Base-by-base conservation (phyloP, 1,140 invertebrate genomes). In the Ceratitis capitata region DNA sequence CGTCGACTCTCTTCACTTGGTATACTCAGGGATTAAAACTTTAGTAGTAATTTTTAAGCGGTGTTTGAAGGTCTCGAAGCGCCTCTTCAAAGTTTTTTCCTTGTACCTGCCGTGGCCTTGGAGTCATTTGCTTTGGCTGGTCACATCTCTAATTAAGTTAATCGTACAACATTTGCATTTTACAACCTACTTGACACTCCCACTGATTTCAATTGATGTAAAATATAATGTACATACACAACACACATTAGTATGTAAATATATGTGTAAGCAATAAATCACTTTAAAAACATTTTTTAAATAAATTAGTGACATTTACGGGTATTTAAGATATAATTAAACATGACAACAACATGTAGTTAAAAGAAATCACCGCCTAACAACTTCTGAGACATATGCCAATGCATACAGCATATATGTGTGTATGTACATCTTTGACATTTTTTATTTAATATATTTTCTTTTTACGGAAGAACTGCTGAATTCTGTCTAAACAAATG, bases 201-300 rank as follows among this genome's bases (percentile, higher is more conserved):
- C 23, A 61, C 58, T 23, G 58, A n/a, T n/a, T n/a, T n/a, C n/a
- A n/a, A n/a, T n/a, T n/a, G n/a, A n/a, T n/a, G n/a, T 32, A 29
- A 61, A 10, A 32, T 12, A 29, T 61, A 12, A 61, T 16, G 61
- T 35, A 32, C 14, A 32, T 5, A 16, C 12, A 32, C 29, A 6
- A 19, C 32, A 69, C 7, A 39, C 29, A 35, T 35, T 5, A 35
- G 32, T 69, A 35, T 35, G 29, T 6, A 29, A 6, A 9, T 61
- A 69, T 32, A 69, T 69, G 29, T 19, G 2, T 39, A 14, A 19
- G 61, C 14, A 39, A 69, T 69, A 69, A 69, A 69, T 69, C 61
- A 69, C 61, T 35, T 69, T 69, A 69, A 69, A 69, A 4, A 35
- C 32, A 35, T 69, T 69, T 32, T 69, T 69, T 69, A 35, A 69